A percentile compares a stretch with the other conserved stretches of the same genome.
phyloP scores from a whole-genome alignment of 2,888 invertebrate genomes.

The Electrophaes corylata region DNA sequence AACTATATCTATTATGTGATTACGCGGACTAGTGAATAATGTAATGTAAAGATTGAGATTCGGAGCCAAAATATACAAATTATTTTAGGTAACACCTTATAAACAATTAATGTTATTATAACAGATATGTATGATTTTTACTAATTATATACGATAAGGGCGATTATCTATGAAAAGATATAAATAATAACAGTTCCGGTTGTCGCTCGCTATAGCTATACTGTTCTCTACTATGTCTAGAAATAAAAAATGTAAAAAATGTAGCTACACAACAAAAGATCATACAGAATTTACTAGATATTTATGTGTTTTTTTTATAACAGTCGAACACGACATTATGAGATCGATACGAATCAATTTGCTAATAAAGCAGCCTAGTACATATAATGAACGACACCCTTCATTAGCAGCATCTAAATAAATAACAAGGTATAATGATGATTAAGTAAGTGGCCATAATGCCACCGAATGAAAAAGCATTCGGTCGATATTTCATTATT shows the following conservation, averaged over 20 bases:
- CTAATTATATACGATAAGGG: slow-evolving; percentile 32
- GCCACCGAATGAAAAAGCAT: slow-evolving; percentile 22
- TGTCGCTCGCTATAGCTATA: slow-evolving; percentile 4
- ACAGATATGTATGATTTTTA: slow-evolving; percentile 72
- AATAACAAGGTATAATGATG: slow-evolving; percentile 25
- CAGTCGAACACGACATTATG: slow-evolving; percentile 2
- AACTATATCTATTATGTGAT: background rate
- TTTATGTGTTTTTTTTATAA: slow-evolving; percentile 6
- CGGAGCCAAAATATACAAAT: slow-evolving; percentile 49
- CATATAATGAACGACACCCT: slow-evolving; percentile 4
- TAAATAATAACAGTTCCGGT: slow-evolving; percentile 16
- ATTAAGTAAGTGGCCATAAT: slow-evolving; percentile 10
- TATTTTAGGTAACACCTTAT: slow-evolving; percentile 35
- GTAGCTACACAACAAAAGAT: too few relatives aligned
- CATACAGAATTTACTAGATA: background rate
- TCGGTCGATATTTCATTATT: slow-evolving; percentile 16
- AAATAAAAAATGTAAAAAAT: too few relatives aligned
- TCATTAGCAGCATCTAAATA: slow-evolving; percentile 36
- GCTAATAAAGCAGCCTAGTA: slow-evolving; percentile 4
- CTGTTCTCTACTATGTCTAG: background rate
- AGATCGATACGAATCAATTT: slow-evolving; percentile 3
- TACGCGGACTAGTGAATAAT: background rate
- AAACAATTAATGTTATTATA: slow-evolving; percentile 71
- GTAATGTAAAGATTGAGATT: slow-evolving; percentile 17
- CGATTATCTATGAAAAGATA: slow-evolving; percentile 26